Evolutionary conservation across 2,797 vertebrate species (phyloP).

Genomic region (Xenopus petersii): DNA sequence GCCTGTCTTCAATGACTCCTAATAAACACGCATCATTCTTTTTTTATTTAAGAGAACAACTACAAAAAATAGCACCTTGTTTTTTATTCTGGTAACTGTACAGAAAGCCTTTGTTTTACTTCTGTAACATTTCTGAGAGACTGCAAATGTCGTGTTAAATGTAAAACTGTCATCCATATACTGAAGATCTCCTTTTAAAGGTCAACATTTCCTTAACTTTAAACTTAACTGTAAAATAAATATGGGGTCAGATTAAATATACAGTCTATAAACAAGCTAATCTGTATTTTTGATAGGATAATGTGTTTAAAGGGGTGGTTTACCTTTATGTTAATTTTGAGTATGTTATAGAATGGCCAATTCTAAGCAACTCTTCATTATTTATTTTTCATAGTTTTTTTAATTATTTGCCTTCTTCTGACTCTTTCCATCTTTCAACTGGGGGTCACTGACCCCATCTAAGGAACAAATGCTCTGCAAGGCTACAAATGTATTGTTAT

Average conservation of each 20-base stretch:
- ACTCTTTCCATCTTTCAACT: no score
- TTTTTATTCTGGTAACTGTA: slow-evolving; percentile 63
- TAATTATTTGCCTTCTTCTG: no score
- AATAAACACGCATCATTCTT: slow-evolving; percentile 51
- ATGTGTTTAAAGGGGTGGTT: no score
- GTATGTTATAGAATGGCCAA: no score
- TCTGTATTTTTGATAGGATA: background rate
- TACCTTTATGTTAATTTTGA: no score
- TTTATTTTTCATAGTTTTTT: no score
- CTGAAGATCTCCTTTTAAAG: slow-evolving; percentile 14
- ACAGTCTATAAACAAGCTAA: background rate
- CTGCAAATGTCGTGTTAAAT: background rate
- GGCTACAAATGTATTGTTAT: no score
- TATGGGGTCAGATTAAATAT: background rate
- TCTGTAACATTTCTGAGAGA: slow-evolving; percentile 43
- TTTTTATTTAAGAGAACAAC: slow-evolving; percentile 58
- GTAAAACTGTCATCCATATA: slow-evolving; percentile 3
- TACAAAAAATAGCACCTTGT: slow-evolving; percentile 53
- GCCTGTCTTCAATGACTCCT: slow-evolving; percentile 55
- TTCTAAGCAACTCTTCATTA: no score
- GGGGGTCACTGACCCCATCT: no score
- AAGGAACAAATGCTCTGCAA: no score
- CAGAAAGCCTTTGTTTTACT: slow-evolving; percentile 59
- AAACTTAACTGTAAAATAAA: background rate
- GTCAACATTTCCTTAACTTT: slow-evolving; percentile 21